Base-by-base conservation (phyloP, 2,797 vertebrate genomes). In the Apogon hyalosoma region DNA sequence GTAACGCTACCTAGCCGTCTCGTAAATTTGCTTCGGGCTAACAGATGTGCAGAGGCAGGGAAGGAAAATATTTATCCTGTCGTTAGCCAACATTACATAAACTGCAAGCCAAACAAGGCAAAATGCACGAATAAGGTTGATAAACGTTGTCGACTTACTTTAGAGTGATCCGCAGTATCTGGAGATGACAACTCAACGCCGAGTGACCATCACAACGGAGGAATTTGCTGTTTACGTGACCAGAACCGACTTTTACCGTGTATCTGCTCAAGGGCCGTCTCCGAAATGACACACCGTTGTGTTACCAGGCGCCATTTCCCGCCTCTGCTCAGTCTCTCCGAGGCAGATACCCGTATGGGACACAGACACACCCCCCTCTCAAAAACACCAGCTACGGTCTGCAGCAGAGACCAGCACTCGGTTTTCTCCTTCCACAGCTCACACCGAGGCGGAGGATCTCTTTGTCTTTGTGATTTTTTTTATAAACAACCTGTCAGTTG, bases 301-400 rank as follows among this genome's bases (percentile, higher is more conserved):
- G 84, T 83, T 91, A 85, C 78, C 90, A 85, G 90, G 84, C 91
- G 91, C 91, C 91, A 92, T 92, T 92, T 92, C 91, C 91, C 91
- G 91, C 91, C 91, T 92, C 90, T 91, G 88, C 91, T 85, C 88
- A 1, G 81, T 69, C 86, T 91, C 81, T 79, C 55, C 48, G 19
- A 78, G 47, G 80, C 80, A 91, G 85, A 90, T 86, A 92, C 91
- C 91, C 91, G 91, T 87, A 92, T 91, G 90, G 86, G 85, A 90
- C 83, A 89, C 87, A 87, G 88, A 90, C 90, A 92, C 91, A 86
- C 91, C 90, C 90, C 90, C 91, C 83, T 83, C 87, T 75, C 69
- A 73, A 48, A 62, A 83, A 81, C 79, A 86, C 42, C 65, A 83
- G 71, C 19, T 72, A 1, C 47, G 21, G 52, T 49, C 61, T 63